These are phyloP conservation scores for Malacoraja senta DNA, from an alignment of 2,797 vertebrate species.

Conservation along the genomic window DNA sequence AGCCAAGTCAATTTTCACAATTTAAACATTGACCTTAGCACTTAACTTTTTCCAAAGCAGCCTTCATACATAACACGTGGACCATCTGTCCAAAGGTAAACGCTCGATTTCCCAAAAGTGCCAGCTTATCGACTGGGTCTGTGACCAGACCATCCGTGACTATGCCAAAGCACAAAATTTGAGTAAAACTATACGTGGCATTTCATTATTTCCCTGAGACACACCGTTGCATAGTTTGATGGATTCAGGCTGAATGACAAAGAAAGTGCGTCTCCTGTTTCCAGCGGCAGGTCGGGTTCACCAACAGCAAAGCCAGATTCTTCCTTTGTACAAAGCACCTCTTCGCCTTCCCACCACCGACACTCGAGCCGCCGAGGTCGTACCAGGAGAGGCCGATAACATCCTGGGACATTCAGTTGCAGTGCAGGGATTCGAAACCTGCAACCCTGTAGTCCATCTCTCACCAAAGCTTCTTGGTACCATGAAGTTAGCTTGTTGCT, in stretches of 20 bases:
- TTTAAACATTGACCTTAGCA: neutral
- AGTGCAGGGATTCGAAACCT: conserved; percentile 72
- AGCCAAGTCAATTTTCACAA: neutral
- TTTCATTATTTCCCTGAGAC: conserved; percentile 90
- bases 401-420: conserved; percentile 84
- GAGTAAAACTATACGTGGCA: conserved; percentile 57
- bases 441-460: conserved; percentile 67
- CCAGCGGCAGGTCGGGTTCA: neutral
- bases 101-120: neutral
- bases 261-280: conserved; percentile 52
- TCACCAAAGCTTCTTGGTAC: conserved; percentile 71
- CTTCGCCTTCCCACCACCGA: conserved; percentile 50
- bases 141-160: no score
- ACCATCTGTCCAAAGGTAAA: neutral
- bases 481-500: conserved; percentile 72
- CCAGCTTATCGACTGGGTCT: neutral
- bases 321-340: conserved; percentile 38
- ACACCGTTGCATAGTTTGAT: conserved; percentile 88
- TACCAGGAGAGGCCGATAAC: conserved; percentile 80
- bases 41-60: neutral
- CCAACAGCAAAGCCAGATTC: conserved; percentile 32
- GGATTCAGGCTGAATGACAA: conserved; percentile 79
- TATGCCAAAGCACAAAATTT: neutral
- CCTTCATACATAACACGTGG: neutral
- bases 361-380: conserved; percentile 68